Base-by-base conservation (phyloP, 1,140 invertebrate genomes). In the Drosophila kikkawai region DNA sequence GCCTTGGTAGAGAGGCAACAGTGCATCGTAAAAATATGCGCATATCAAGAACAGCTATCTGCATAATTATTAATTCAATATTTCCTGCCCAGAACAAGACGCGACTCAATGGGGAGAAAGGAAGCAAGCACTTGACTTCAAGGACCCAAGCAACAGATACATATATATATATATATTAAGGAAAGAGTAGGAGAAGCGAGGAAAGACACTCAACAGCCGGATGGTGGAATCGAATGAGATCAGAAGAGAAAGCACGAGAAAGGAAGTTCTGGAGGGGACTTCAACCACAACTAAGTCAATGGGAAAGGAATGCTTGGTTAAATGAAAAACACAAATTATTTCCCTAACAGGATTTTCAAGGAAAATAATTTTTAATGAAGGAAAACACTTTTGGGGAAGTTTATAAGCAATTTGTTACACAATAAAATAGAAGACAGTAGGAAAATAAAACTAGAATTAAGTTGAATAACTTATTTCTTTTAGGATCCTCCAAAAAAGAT, bases 11-110 rank as follows among this genome's bases (percentile, higher is more conserved):
- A 71, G 61, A 34, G n/a, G 34, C 45, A 69, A 51, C 59, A 55
- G 76, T 57, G 80, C 56, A 58, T 76, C 58, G 45, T 66, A 59
- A 77, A 77, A 82, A 61, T 77, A 73, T 66, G 80, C 55, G 51
- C 57, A 53, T 67, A 81, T 78, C 63, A 70, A 64, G 57, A 50
- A 57, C 78, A 63, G 44, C 65, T 77, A 83, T 79, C 69, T 79
- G 42, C 77, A 83, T 82, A 88, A 83, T 86, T 86, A 78, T 83
- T 67, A 87, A 87, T 90, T 84, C 84, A 80, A 88, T 84, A 83
- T 80, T 88, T 86, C 82, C 82, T 87, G 80, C 79, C 67, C 17
- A 13, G 36, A 64, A 47, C 17, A 47, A 51, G 65, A 26, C 7
- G 11, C 15, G 8, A 12, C 29, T 22, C 13, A 29, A 22, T 32